Conservation (phyloP, 92 coral and sea anemone genomes). For the Siderastrea siderea region DNA sequence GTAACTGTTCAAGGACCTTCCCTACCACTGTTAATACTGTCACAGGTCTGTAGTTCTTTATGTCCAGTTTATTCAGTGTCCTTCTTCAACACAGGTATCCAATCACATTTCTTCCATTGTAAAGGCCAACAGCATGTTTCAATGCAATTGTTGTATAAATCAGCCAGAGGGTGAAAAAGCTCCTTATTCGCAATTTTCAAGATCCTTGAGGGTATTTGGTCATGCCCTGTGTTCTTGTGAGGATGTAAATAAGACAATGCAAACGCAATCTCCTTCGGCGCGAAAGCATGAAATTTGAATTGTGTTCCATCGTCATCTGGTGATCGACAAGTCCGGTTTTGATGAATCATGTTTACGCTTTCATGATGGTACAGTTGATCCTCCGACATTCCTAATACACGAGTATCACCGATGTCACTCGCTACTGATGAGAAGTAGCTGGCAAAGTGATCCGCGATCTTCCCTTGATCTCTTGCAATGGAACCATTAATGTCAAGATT, state of each 20-base stretch:
- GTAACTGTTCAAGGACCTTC: neutral
- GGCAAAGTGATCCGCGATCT: slow-evolving; percentile 35
- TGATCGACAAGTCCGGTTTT: neutral
- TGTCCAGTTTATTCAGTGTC: neutral
- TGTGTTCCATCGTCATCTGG: neutral
- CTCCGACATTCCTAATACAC: slow-evolving; percentile 23
- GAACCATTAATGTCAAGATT: neutral
- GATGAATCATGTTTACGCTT: neutral
- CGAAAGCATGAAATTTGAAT: neutral
- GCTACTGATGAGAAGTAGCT: slow-evolving; percentile 27
- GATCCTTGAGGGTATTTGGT: too few relatives aligned
- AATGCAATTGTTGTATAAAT: too few relatives aligned
- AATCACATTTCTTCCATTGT: too few relatives aligned
- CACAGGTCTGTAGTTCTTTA: neutral
- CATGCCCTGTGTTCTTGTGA: neutral
- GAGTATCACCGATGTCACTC: slow-evolving; percentile 19
- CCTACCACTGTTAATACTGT: slow-evolving; percentile 5
- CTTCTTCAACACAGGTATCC: too few relatives aligned
- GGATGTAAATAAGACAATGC: slow-evolving; percentile 16
- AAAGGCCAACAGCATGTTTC: too few relatives aligned
- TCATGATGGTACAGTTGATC: slow-evolving; percentile 10
- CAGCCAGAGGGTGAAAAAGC: too few relatives aligned
- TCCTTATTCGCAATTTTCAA: too few relatives aligned
- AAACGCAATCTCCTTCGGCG: slow-evolving; percentile 29
- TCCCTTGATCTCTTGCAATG: slow-evolving; percentile 5